These are phyloP conservation scores for Emys orbicularis DNA, from an alignment of 2,797 vertebrate genomes.

Conservation along the genomic window DNA sequence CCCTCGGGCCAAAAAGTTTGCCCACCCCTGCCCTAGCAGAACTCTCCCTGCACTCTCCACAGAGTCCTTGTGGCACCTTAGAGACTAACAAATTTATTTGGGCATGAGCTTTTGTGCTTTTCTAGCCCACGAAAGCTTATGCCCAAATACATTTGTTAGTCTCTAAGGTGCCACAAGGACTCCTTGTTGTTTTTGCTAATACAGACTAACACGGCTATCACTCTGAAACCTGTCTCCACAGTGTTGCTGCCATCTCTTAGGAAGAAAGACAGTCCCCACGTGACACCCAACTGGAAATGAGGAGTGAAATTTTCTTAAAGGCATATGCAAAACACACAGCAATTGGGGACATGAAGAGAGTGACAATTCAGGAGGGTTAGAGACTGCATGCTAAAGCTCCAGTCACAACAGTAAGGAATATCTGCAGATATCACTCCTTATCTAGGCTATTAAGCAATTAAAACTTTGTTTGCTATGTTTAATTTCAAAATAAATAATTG, in stretches of 20 bases:
- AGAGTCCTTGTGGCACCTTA: too few species aligned
- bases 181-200: too few species aligned
- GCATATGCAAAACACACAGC: rapidly evolving
- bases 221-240: too few species aligned
- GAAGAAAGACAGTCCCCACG: background rate
- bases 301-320: background rate
- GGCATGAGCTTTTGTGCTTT: too few species aligned
- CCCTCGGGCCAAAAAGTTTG: too few species aligned
- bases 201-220: too few species aligned
- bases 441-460: too few species aligned
- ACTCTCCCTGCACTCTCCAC: too few species aligned
- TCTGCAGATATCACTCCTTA: background rate
- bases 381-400: background rate
- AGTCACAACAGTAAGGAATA: background rate
- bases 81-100: too few species aligned
- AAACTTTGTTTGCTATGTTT: background rate
- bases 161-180: too few species aligned
- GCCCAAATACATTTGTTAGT: too few species aligned
- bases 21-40: background rate
- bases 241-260: background rate
- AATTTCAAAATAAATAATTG: background rate
- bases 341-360: background rate
- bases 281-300: background rate
- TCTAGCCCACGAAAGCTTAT: too few species aligned
- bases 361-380: background rate